These are phyloP conservation scores for Cavia porcellus DNA, from an alignment of 2,113 vertebrate species.

Conservation along the genomic window DNA sequence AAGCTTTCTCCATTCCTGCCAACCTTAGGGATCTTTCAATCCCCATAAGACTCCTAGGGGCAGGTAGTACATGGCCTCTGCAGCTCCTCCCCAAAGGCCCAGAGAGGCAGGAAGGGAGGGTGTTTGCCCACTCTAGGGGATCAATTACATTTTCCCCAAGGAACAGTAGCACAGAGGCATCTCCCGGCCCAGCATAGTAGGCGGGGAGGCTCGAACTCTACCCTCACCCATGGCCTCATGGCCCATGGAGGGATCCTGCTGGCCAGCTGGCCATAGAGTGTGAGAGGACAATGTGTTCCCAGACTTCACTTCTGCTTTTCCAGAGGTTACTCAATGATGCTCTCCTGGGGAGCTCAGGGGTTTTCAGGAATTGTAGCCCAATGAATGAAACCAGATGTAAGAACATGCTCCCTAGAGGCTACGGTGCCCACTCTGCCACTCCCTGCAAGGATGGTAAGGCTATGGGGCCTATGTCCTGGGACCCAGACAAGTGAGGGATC, in stretches of 20 bases:
- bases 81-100: conserved; percentile 4
- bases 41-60: not conserved
- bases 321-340: conserved; percentile 81
- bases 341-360: conserved; percentile 84
- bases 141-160: not conserved
- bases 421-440: conserved; percentile 52
- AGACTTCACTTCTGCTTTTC: conserved; percentile 86
- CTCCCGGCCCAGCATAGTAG: conserved; percentile 29
- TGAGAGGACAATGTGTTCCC: conserved; percentile 85
- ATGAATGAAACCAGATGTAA: conserved; percentile 88
- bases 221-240: conserved; percentile 70
- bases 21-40: conserved; percentile 47
- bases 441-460: not conserved
- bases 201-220: conserved; percentile 53
- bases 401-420: conserved; percentile 65
- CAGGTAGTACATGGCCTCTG: conserved; percentile 19
- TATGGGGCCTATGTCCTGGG: not conserved
- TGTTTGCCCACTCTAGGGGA: not conserved
- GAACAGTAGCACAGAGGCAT: conserved; percentile 14
- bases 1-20: conserved; percentile 55
- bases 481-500: not conserved
- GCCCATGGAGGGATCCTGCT: conserved; percentile 63
- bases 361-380: conserved; percentile 81
- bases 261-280: conserved; percentile 78
- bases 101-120: conserved; percentile 8